These are phyloP conservation scores for Acrobasis consociella DNA, from an alignment of 2,888 invertebrate species.

Conservation along the genomic window DNA sequence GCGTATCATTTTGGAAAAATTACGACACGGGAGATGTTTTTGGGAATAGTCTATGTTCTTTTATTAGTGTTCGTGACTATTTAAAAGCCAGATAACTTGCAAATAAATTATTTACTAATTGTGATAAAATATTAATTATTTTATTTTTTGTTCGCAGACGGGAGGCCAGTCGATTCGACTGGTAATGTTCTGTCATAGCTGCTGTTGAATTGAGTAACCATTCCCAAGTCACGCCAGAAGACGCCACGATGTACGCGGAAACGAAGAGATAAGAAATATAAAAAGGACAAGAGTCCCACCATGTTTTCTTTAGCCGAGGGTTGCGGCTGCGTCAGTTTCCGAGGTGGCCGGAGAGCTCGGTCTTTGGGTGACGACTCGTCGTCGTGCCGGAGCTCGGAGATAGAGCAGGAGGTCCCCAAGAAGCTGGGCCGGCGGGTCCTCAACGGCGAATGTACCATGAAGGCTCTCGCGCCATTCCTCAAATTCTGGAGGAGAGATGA, in stretches of 20 bases:
- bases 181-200: slow-evolving; percentile 38
- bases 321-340: slow-evolving; percentile 75
- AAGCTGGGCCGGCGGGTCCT: slow-evolving; percentile 62
- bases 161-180: slow-evolving; percentile 35
- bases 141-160: slow-evolving; percentile 27
- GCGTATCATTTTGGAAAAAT: too few relatives aligned
- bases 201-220: slow-evolving; percentile 36
- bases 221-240: slow-evolving; percentile 71
- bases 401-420: slow-evolving; percentile 75
- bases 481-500: slow-evolving; percentile 87
- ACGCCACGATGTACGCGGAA: slow-evolving; percentile 73
- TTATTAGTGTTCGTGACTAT: too few relatives aligned
- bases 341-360: slow-evolving; percentile 64
- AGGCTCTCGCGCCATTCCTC: slow-evolving; percentile 84
- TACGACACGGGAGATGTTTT: too few relatives aligned
- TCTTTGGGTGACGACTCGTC: slow-evolving; percentile 74
- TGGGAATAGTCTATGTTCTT: too few relatives aligned
- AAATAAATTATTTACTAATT: too few relatives aligned
- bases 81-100: too few relatives aligned
- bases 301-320: slow-evolving; percentile 79
- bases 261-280: slow-evolving; percentile 76
- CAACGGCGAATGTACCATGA: slow-evolving; percentile 75
- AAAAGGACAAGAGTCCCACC: slow-evolving; percentile 72
- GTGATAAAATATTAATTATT: neutral
- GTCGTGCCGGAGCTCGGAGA: slow-evolving; percentile 76